These are phyloP conservation scores for Chirona hameri DNA, from an alignment of 2,888 invertebrate genomes.

Conservation along the genomic window DNA sequence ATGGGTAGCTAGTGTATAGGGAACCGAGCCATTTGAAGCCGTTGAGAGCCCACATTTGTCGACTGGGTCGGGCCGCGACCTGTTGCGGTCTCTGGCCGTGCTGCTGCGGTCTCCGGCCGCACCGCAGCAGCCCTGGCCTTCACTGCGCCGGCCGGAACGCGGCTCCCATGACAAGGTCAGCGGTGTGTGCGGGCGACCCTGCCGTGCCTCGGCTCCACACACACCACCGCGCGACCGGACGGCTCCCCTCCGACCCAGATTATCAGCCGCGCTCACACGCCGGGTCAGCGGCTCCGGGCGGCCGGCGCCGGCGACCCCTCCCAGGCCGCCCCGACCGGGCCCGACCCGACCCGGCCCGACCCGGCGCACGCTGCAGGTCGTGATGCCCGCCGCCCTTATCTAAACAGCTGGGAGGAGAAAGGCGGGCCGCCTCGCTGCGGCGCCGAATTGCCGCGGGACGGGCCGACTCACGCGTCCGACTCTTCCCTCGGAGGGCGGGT, in stretches of 20 bases:
- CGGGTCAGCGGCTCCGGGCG: not conserved
- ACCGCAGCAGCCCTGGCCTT: not conserved
- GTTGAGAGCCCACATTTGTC: no score
- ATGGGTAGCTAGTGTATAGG: no score
- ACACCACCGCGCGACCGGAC: not conserved
- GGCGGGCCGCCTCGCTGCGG: not conserved
- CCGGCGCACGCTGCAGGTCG: not conserved
- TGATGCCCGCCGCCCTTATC: not conserved
- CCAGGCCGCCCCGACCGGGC: not conserved
- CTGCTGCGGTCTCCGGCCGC: not conserved
- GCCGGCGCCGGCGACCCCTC: not conserved
- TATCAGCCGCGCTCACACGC: not conserved
- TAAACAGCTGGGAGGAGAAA: not conserved
- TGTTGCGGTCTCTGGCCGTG: not conserved
- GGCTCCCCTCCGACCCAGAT: constrained; percentile 6
- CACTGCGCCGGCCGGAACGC: not conserved
- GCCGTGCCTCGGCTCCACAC: not conserved
- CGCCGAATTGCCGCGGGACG: not conserved
- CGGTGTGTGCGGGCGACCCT: not conserved
- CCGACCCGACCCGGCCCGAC: not conserved
- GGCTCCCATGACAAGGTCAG: not conserved
- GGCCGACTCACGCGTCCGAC: not conserved
- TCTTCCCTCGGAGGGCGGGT: not conserved
- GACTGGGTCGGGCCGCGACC: not conserved
- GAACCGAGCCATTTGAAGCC: no score